Conservation (phyloP, 2,113 vertebrate genomes). For the Leptosomus discolor region DNA sequence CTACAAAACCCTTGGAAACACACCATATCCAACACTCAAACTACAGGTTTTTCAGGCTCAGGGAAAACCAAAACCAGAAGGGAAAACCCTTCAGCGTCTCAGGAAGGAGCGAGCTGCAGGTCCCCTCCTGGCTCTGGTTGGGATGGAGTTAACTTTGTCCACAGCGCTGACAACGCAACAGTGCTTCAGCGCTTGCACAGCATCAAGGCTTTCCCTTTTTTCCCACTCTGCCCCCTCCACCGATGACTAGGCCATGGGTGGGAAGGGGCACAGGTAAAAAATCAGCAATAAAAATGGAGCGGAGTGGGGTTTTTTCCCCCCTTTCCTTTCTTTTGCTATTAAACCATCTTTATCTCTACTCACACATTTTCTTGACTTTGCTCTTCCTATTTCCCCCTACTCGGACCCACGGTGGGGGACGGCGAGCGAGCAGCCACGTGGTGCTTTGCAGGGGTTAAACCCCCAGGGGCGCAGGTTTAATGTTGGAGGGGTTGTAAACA, state of each 20-base stretch:
- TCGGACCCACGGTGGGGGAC: background rate
- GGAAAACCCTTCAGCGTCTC: background rate
- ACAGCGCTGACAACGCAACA: fast-evolving
- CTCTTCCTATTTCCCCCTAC: background rate
- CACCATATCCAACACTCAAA: background rate
- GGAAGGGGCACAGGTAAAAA: background rate
- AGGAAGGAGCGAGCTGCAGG: background rate
- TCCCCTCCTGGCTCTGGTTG: fast-evolving
- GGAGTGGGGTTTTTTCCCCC: background rate
- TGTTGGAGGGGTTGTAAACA: background rate
- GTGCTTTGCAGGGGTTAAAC: background rate
- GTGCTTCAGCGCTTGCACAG: too few species aligned
- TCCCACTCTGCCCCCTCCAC: background rate
- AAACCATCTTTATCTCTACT: background rate
- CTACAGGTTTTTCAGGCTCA: background rate
- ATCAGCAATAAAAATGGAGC: background rate
- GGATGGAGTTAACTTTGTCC: background rate
- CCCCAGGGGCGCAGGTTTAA: background rate
- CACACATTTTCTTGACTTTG: background rate
- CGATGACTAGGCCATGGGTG: fast-evolving
- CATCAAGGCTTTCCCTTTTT: background rate
- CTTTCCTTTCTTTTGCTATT: background rate
- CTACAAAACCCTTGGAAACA: background rate
- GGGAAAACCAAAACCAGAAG: background rate
- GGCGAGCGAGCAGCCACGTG: fast-evolving